Conservation (phyloP, 2,113 vertebrate species). For the Bucco capensis region DNA sequence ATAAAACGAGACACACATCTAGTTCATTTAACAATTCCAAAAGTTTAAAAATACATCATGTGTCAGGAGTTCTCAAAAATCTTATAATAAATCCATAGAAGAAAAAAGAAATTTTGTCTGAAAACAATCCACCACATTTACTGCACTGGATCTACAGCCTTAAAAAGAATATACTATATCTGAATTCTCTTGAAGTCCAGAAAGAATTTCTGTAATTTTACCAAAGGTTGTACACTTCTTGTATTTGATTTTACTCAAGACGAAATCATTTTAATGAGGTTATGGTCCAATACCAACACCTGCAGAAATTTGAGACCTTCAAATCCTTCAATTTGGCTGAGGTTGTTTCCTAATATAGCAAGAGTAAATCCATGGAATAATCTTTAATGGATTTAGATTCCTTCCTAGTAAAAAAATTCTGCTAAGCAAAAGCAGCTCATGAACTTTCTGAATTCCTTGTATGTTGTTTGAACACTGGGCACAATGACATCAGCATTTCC, state of each 20-base stretch:
- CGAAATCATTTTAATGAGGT: constrained; percentile 76
- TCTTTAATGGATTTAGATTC: neutral
- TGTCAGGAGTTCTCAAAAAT: neutral
- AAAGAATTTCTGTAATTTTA: constrained; percentile 80
- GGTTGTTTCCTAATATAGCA: constrained; percentile 77
- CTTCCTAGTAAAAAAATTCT: neutral
- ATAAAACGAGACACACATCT: neutral
- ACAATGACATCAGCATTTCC: no score
- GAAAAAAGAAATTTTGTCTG: neutral
- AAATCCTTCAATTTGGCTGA: constrained; percentile 83
- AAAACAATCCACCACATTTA: neutral
- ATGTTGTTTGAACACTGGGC: neutral
- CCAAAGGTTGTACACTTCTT: constrained; percentile 76
- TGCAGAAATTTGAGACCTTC: constrained; percentile 77
- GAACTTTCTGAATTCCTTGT: neutral
- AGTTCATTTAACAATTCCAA: neutral
- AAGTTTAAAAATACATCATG: neutral
- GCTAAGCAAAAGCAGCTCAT: neutral
- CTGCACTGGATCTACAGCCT: neutral
- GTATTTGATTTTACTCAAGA: constrained; percentile 81
- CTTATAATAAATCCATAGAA: neutral
- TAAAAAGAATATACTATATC: constrained; percentile 64
- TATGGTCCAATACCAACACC: constrained; percentile 81
- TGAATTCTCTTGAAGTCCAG: constrained; percentile 85
- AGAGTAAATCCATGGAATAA: neutral